A percentile compares a stretch with the other conserved stretches of the same genome.
phyloP scores from a whole-genome alignment of 2,113 vertebrate genomes.

The Hymenochirus boettgeri region DNA sequence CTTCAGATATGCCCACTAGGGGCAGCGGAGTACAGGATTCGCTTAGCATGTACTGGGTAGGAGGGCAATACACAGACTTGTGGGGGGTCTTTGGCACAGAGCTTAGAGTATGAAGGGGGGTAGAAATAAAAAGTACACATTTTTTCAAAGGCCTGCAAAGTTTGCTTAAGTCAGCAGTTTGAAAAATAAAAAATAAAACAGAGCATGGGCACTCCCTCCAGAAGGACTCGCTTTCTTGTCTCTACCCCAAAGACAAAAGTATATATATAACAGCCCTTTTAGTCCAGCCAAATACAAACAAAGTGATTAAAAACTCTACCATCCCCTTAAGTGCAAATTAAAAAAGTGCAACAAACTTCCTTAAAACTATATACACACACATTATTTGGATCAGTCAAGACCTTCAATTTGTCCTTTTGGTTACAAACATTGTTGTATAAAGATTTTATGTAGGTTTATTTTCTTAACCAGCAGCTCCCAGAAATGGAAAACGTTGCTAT shows the following conservation, averaged over 20 bases:
- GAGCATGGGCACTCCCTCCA: conserved; percentile 58
- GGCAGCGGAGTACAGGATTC: conserved; percentile 87
- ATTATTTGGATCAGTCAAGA: conserved; percentile 73
- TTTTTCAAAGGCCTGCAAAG: conserved; percentile 69
- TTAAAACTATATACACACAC: conserved; percentile 88
- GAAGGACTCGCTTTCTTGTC: conserved; percentile 64
- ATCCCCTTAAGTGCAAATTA: conserved; percentile 91
- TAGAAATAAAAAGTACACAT: conserved; percentile 56
- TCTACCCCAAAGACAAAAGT: conserved; percentile 53
- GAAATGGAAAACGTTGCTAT: conserved; percentile 71
- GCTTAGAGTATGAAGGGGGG: conserved; percentile 74
- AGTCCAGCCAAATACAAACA: conserved; percentile 80
- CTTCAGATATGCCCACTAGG: conserved; percentile 82
- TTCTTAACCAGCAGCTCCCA: conserved; percentile 68
- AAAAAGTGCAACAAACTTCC: conserved; percentile 83
- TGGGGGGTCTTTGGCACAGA: conserved; percentile 92
- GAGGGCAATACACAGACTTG: conserved; percentile 63
- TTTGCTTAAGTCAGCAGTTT: conserved; percentile 57
- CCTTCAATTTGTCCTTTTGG: conserved; percentile 65
- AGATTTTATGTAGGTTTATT: conserved; percentile 59
- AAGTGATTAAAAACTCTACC: conserved; percentile 97
- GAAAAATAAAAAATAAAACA: conserved; percentile 45
- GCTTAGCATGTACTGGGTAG: conserved; percentile 75
- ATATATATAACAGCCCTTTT: conserved; percentile 62
- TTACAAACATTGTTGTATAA: conserved; percentile 63